Evolutionary conservation across 2,888 invertebrate species (phyloP).

Genomic region (Tenthredo scrophulariae): DNA sequence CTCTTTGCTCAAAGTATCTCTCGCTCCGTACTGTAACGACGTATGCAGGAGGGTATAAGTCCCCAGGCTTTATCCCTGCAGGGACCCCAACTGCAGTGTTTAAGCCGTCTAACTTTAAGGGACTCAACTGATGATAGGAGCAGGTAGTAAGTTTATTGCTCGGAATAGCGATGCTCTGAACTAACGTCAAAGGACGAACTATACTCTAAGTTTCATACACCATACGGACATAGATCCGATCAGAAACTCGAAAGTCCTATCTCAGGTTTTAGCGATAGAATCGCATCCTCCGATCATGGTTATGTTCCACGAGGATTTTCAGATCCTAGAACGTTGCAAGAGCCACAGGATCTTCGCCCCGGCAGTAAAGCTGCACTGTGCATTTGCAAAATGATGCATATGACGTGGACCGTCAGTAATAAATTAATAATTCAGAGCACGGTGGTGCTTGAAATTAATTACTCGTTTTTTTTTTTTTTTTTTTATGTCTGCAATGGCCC

Average conservation of each 20-base stretch:
- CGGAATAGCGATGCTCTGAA: neutral
- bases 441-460: slow-evolving; percentile 14
- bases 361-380: neutral
- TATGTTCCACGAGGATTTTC: neutral
- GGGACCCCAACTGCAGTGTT: neutral
- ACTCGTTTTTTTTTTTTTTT: neutral
- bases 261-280: neutral
- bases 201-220: neutral
- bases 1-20: neutral
- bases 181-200: slow-evolving; percentile 1
- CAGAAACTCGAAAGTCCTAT: neutral
- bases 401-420: neutral
- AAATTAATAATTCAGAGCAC: neutral
- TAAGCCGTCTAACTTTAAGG: neutral
- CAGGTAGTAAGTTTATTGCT: neutral
- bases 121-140: neutral
- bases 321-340: neutral
- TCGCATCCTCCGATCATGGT: neutral
- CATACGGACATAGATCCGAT: neutral
- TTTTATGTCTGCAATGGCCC: neutral
- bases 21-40: neutral
- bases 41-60: neutral
- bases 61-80: neutral
- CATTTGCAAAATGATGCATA: neutral
- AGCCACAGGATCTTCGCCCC: neutral